Conservation (phyloP, 2,888 invertebrate species). For the Thymelicus acteon region DNA sequence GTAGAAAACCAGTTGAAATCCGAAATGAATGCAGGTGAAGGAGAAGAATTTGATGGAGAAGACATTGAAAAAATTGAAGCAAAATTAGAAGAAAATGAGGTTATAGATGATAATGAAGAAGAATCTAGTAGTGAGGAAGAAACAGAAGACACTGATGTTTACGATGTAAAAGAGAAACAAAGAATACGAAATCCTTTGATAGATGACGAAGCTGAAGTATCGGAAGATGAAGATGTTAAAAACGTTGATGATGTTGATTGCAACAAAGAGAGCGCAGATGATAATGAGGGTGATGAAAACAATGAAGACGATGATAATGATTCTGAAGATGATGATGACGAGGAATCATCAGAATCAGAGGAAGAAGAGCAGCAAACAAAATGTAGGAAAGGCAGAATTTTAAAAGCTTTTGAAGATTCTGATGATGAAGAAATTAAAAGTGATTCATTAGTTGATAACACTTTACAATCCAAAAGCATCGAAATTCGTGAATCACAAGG, state of each 20-base stretch:
- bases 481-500: slow-evolving; percentile 61
- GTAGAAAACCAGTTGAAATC: slow-evolving; percentile 72
- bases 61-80: slow-evolving; percentile 75
- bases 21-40: slow-evolving; percentile 63
- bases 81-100: slow-evolving; percentile 63
- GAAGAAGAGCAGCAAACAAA: slow-evolving; percentile 54
- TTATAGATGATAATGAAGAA: slow-evolving; percentile 55
- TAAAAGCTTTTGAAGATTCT: slow-evolving; percentile 80
- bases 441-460: slow-evolving; percentile 9
- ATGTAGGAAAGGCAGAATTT: slow-evolving; percentile 70
- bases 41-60: slow-evolving; percentile 65
- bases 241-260: slow-evolving; percentile 38
- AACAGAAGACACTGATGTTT: slow-evolving; percentile 61
- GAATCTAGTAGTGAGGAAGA: slow-evolving; percentile 80
- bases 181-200: slow-evolving; percentile 71
- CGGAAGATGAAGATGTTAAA: slow-evolving; percentile 64
- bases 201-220: slow-evolving; percentile 81
- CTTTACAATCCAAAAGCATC: slow-evolving; percentile 34
- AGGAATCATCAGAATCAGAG: slow-evolving; percentile 66
- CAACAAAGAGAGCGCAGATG: slow-evolving; percentile 50
- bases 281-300: slow-evolving; percentile 55
- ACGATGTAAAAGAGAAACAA: slow-evolving; percentile 55
- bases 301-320: slow-evolving; percentile 54
- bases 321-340: slow-evolving; percentile 40
- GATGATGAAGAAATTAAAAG: slow-evolving; percentile 64